Evolutionary conservation across 64 coral and sea anemone genomes (phyloP), one percentile per base, ranked within the genome.

Genomic region (Cladopsammia gracilis): DNA sequence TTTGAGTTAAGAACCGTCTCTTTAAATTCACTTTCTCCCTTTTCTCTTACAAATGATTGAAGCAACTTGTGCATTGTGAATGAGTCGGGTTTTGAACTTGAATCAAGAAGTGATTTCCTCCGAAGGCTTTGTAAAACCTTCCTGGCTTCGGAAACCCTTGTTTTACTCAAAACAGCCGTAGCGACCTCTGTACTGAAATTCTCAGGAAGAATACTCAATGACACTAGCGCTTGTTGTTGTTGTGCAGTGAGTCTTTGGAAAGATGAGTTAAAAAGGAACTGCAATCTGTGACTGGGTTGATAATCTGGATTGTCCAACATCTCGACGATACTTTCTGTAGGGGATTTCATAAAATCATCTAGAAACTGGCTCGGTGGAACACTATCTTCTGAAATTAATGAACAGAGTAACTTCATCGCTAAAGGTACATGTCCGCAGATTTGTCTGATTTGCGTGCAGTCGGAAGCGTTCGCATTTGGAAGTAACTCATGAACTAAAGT

Each of bases 131-230:
- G 53, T 12, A 56, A 6, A 5, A 56, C 6, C 53, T 56, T 56
- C 53, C 1, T 5, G 53, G 53, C 1, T 1, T 88, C 46, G 11
- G 25, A n/a, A 20, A 6, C 34, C 34, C 34, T 54, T 25, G 3
- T 26, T 56, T n/a, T 19, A 48, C 9, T 16, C 11, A 87, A 25
- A 14, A 87, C 85, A 56, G 85, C 65, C 11, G 67, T 46, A 56
- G 85, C 85, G 24, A 70, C 85, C 20, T 72, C 85, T 11, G 20
- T 34, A 56, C 73, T 62, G 73, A 87, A 87, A 11, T 66, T 72
- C 22, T 70, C 49, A 7, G 53, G 53, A 56, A 56, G 53, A 56
- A 56, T 56, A 6, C 53, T 56, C 53, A 56, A 6, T 1, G 53
- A 71, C 43, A 87, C 65, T 71, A 87, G 72, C 18, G 7, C 72